Conservation (phyloP, 2,797 vertebrate species). For the Melanotaenia trifasciata region DNA sequence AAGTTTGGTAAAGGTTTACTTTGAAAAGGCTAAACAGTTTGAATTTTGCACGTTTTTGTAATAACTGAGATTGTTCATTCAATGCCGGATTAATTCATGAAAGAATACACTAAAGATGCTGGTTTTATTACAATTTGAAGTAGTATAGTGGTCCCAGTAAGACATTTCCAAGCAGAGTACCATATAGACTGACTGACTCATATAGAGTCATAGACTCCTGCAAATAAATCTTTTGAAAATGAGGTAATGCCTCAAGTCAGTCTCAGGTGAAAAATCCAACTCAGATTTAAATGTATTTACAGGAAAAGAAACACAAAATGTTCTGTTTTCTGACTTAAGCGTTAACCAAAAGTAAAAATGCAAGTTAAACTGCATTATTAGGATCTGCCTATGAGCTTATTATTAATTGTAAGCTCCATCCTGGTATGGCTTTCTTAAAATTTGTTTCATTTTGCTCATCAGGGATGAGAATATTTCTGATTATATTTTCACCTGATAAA, state of each 20-base stretch:
- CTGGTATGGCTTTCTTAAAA: not conserved
- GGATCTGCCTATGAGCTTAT: not conserved
- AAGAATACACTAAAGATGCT: too few relatives aligned
- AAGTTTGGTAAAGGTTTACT: not conserved
- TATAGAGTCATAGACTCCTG: too few relatives aligned
- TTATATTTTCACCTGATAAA: not conserved
- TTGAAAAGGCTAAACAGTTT: not conserved
- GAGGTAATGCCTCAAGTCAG: not conserved
- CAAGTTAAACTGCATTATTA: not conserved
- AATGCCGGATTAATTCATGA: too few relatives aligned
- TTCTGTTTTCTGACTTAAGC: not conserved
- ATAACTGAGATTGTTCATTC: too few relatives aligned
- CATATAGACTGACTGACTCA: not conserved
- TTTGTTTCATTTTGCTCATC: not conserved
- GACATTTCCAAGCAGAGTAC: not conserved
- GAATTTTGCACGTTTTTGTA: too few relatives aligned
- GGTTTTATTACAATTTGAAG: too few relatives aligned
- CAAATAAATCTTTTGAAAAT: not conserved
- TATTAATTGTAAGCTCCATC: not conserved
- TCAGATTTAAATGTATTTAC: not conserved
- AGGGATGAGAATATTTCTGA: not conserved
- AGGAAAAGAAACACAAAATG: not conserved
- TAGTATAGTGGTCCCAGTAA: too few relatives aligned
- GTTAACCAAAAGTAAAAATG: not conserved
- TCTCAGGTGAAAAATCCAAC: not conserved